These are phyloP conservation scores for Maniola hyperantus DNA, from an alignment of 2,888 invertebrate species.

Conservation along the genomic window DNA sequence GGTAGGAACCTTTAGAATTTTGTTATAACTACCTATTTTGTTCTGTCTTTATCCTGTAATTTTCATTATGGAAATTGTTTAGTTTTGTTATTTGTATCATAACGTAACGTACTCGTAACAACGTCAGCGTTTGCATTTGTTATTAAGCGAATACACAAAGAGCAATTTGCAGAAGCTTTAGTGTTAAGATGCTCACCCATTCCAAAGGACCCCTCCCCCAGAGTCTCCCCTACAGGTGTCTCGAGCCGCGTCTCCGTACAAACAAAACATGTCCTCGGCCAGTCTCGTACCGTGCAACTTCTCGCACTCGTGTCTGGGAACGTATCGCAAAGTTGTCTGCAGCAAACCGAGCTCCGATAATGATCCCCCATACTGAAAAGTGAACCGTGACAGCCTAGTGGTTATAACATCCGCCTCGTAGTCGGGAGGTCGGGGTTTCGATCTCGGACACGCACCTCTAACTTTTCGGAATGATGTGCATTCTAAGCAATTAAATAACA, in stretches of 20 bases:
- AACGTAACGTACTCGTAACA: too few species aligned
- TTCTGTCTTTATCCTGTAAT: too few species aligned
- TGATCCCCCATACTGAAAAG: slow-evolving; percentile 54
- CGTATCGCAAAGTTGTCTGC: slow-evolving; percentile 52
- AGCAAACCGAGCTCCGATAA: slow-evolving; percentile 55
- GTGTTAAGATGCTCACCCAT: slow-evolving; percentile 48
- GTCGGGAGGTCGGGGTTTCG: too few species aligned
- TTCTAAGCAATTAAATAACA: too few species aligned
- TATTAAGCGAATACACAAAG: background rate
- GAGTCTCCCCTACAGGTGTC: slow-evolving; percentile 71
- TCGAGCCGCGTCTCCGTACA: slow-evolving; percentile 59
- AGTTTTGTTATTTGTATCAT: background rate
- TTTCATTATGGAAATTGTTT: background rate
- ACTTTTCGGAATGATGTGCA: too few species aligned
- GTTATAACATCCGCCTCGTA: too few species aligned
- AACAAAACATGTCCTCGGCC: slow-evolving; percentile 65
- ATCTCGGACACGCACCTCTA: too few species aligned
- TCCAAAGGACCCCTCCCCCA: slow-evolving; percentile 66
- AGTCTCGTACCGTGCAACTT: slow-evolving; percentile 48
- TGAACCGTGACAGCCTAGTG: too few species aligned
- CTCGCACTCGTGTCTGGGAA: slow-evolving; percentile 50
- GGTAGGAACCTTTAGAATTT: too few species aligned
- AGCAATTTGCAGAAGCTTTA: background rate
- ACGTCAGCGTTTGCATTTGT: background rate
- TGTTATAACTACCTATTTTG: too few species aligned